Base-by-base conservation (phyloP, 2,113 vertebrate species). In the Lanius ludovicianus region DNA sequence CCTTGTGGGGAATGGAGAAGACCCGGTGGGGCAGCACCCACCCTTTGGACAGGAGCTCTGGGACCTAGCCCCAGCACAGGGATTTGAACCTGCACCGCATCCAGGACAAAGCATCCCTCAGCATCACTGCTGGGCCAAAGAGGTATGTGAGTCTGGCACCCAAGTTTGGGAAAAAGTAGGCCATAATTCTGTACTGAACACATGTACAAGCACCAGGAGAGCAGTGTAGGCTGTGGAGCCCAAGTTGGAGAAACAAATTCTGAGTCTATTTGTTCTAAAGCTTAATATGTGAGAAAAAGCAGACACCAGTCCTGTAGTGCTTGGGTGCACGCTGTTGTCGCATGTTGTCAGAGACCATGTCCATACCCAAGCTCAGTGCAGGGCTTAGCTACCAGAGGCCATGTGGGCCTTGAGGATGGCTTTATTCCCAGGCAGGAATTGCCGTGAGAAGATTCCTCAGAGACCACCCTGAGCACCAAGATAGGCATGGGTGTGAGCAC, bases 141-240 rank as follows among this genome's bases (percentile, higher is more conserved):
- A 8, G 9, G 18, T 0, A 0, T 7, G 9, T 12, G 27, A 28
- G 13, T 49, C 49, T 55, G 33, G 37, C 44, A 44, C 9, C 37
- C 82, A 1, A 1, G 19, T 24, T 31, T 53, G 65, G 17, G 74
- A 5, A 11, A 23, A 27, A n/a, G 46, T 2, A 27, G 16, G 4
- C 18, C 30, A 13, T 42, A 12, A 7, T 30, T 30, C 4, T 1
- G 16, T 2, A 6, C 17, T 4, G 37, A 41, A 13, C 1, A 3
- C 3, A 0, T 7, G 7, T 7, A 15, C 0, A 3, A 53, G 60
- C 37, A 52, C 11, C 42, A 24, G 55, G n/a, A 75, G 52, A 69
- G 6, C 1, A 10, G n/a, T 0, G 0, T 2, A 3, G 42, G 23
- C 63, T 74, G 68, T 1, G 3, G 50, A 44, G 25, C 62, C 39